Conservation (phyloP, 2,113 vertebrate species). For the Daphoenositta chrysoptera region DNA sequence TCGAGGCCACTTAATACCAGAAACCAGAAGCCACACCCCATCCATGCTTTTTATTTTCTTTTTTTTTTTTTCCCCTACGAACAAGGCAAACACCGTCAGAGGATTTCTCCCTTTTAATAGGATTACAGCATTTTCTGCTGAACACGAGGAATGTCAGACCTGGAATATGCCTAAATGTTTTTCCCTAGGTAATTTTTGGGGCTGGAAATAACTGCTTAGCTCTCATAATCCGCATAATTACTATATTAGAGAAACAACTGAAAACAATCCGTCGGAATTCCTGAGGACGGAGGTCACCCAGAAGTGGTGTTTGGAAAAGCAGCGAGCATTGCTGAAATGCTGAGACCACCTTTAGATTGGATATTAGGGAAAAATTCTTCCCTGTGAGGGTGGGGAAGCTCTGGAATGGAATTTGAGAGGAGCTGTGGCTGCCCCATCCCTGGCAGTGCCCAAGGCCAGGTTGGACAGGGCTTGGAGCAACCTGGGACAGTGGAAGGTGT, state of each 20-base stretch:
- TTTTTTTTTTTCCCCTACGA: neutral
- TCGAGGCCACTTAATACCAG: neutral
- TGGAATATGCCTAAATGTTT: neutral
- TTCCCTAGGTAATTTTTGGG: neutral
- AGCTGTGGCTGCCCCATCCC: neutral
- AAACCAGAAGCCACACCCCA: neutral
- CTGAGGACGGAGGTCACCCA: neutral
- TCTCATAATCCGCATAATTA: neutral
- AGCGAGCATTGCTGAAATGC: neutral
- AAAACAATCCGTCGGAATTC: neutral
- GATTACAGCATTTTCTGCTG: neutral
- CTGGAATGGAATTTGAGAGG: neutral
- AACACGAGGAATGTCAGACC: neutral
- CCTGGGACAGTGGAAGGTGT: neutral
- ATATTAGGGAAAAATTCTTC: neutral
- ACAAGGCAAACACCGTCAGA: neutral
- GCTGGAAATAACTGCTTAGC: neutral
- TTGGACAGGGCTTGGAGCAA: fast-evolving
- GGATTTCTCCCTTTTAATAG: neutral
- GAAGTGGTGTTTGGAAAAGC: neutral
- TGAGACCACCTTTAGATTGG: neutral
- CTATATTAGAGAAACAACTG: neutral
- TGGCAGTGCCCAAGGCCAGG: neutral
- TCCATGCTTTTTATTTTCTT: neutral
- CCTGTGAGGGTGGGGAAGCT: neutral